A percentile compares a stretch with the other conserved stretches of the same genome.
Conservation (phyloP, 2,797 vertebrate species). For the Melopsittacus undulatus region DNA sequence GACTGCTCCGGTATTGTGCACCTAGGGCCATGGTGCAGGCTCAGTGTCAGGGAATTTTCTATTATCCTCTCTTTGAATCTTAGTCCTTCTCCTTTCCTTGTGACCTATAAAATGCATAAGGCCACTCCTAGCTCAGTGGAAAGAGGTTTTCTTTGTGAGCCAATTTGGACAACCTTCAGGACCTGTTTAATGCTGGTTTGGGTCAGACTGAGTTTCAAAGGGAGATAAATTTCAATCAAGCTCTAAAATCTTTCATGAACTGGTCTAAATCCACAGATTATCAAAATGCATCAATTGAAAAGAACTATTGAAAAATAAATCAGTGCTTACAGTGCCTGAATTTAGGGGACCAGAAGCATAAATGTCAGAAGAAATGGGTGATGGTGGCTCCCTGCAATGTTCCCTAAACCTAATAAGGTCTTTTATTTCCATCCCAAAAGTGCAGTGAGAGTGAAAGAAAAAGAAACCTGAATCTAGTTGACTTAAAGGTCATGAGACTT, state of each 20-base stretch:
- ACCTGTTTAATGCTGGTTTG: not conserved
- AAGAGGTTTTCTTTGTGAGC: not conserved
- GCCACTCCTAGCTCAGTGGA: not conserved
- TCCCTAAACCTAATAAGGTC: not conserved
- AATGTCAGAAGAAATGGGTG: not conserved
- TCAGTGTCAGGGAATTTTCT: not conserved
- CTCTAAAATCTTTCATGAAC: not conserved
- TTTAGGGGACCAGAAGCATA: not conserved
- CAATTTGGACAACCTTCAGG: not conserved
- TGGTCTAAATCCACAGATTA: not conserved
- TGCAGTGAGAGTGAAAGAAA: not conserved
- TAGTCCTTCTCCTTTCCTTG: not conserved
- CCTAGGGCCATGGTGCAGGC: not conserved
- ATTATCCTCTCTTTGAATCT: not conserved
- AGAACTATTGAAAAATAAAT: not conserved
- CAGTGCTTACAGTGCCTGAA: rapidly evolving
- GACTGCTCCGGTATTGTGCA: not conserved
- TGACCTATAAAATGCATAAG: not conserved
- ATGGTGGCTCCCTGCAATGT: not conserved
- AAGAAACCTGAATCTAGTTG: conserved; percentile 49
- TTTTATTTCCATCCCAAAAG: conserved; percentile 38
- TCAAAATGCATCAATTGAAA: not conserved
- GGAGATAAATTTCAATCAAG: not conserved
- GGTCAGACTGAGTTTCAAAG: not conserved
- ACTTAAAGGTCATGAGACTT: conserved; percentile 56